A percentile compares a stretch with the other conserved stretches of the same genome.
phyloP scores from a whole-genome alignment of 2,888 invertebrate genomes.

The Glyphotaelius pellucidus region DNA sequence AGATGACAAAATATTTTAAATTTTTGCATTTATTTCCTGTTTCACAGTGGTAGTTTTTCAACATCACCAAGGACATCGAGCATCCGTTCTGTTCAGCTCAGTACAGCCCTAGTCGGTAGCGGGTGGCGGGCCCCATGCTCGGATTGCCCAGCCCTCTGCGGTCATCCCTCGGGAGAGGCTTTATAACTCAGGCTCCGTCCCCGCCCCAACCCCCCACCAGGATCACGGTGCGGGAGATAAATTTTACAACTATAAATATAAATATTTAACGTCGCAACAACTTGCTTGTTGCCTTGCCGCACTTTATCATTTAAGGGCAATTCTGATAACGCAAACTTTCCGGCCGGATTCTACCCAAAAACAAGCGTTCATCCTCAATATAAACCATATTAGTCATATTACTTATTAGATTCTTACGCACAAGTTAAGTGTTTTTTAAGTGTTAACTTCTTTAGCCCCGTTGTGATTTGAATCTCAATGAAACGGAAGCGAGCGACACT shows the following conservation, averaged over 20 bases:
- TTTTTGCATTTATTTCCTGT: not conserved
- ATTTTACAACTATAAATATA: constrained; percentile 36
- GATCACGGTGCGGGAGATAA: constrained; percentile 17
- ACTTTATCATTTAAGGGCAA: constrained; percentile 27
- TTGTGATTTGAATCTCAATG: too few relatives aligned
- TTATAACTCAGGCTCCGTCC: constrained; percentile 20
- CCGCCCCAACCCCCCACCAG: too few relatives aligned
- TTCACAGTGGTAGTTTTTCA: not conserved
- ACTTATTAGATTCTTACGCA: too few relatives aligned
- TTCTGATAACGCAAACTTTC: not conserved
- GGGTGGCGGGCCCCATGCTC: not conserved
- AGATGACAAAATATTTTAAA: not conserved
- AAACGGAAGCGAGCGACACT: too few relatives aligned
- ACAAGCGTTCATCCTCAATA: not conserved
- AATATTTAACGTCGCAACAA: constrained; percentile 30
- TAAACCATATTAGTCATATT: too few relatives aligned
- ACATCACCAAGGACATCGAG: not conserved
- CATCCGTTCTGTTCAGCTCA: not conserved
- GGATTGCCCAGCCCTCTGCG: constrained; percentile 4
- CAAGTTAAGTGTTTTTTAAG: too few relatives aligned
- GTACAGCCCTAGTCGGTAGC: not conserved
- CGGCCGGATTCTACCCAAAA: not conserved
- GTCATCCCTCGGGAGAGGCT: constrained; percentile 24
- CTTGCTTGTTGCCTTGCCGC: not conserved
- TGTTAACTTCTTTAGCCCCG: too few relatives aligned